Conservation (phyloP, 2,113 vertebrate genomes). For the Theristicus caerulescens region DNA sequence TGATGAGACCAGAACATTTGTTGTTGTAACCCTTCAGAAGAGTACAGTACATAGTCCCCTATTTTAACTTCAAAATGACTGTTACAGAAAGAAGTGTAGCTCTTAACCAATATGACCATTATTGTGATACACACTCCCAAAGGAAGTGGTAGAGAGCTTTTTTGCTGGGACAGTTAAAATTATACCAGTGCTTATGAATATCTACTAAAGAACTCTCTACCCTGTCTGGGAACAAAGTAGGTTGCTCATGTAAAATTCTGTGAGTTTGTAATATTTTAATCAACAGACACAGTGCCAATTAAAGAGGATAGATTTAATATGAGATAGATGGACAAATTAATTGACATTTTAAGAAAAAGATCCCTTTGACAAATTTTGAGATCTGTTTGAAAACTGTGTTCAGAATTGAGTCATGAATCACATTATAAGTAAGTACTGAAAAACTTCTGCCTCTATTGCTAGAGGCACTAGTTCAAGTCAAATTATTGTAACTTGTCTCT, state of each 20-base stretch:
- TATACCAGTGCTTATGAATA: not conserved
- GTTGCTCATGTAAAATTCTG: not conserved
- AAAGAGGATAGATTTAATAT: slow-evolving; percentile 19
- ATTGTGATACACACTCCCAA: not conserved
- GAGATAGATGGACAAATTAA: not conserved
- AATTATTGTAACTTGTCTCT: not conserved
- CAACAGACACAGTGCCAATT: not conserved
- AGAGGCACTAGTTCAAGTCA: not conserved
- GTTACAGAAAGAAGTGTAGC: not conserved
- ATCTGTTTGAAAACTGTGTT: not conserved
- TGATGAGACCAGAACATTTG: not conserved
- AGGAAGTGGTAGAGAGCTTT: not conserved
- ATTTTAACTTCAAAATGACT: not conserved
- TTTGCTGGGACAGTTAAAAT: slow-evolving; percentile 25
- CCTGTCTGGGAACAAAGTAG: not conserved
- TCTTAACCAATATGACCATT: not conserved
- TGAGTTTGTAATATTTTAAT: not conserved
- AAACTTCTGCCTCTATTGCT: not conserved
- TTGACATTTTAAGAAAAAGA: not conserved
- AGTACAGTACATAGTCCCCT: not conserved
- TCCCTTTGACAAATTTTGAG: not conserved
- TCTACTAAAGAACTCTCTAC: not conserved
- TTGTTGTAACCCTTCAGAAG: not conserved
- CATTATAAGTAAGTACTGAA: slow-evolving; percentile 14
- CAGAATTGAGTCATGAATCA: not conserved